phyloP scores from a whole-genome alignment of 1,140 invertebrate genomes.

The Anastrepha ludens region DNA sequence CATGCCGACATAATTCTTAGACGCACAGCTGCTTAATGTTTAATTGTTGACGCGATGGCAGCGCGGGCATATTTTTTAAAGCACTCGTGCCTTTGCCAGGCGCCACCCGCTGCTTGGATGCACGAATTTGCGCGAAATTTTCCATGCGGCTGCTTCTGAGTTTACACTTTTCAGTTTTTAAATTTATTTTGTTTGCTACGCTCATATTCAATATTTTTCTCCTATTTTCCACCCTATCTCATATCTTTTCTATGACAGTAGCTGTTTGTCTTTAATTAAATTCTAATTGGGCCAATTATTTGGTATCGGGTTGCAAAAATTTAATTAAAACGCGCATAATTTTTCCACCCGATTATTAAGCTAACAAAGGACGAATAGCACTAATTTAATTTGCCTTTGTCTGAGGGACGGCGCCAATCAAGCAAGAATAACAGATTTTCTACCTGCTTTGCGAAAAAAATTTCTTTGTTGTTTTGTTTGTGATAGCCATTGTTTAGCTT shows the following conservation, averaged over 20 bases:
- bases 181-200: neutral
- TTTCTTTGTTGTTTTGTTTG: no score
- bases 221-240: no score
- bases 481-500: no score
- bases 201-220: neutral
- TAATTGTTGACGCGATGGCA: slow-evolving; percentile 16
- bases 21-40: slow-evolving; percentile 30
- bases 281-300: slow-evolving; percentile 15
- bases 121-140: neutral
- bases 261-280: neutral
- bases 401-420: no score
- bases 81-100: neutral
- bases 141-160: neutral
- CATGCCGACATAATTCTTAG: slow-evolving; percentile 39
- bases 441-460: no score
- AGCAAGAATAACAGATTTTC: no score
- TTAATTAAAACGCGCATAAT: neutral
- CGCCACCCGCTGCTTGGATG: neutral
- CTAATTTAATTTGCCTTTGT: neutral
- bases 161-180: neutral
- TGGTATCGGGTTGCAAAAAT: neutral
- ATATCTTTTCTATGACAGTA: neutral
- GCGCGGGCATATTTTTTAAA: neutral
- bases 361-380: neutral
- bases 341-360: neutral